Base-by-base conservation (phyloP, 2,888 invertebrate genomes). In the Sylvicola cinctus region DNA sequence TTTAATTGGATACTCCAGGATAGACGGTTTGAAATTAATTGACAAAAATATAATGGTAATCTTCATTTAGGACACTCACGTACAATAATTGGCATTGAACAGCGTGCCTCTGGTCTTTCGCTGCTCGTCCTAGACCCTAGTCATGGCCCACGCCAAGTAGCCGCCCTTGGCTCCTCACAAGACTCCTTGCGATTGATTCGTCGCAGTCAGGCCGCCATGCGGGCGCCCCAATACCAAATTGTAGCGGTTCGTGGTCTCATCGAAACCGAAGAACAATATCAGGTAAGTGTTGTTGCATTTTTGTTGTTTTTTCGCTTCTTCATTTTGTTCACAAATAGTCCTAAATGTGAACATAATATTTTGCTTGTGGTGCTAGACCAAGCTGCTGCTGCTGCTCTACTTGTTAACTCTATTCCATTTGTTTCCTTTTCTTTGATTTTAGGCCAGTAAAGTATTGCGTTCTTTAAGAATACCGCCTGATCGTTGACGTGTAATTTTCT, bases 51-150 rank as follows among this genome's bases (percentile, higher is more conserved):
- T 12, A 17, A 28, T 11, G 16, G 7, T n/a, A 14, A 36, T 17
- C 17, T 14, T 36, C 17, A 28, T n/a, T 26, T 26, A 84, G 84
- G 85, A 44, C 88, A 90, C 51, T 87, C 85, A 42, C 65, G 87
- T 45, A 87, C 87, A 29, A 81, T 88, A 52, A 75, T 88, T 58
- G 88, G 88, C 2, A 74, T 84, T 32, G 88, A 88, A 54, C 74
- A 73, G 46, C 65, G 77, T 41, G 62, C 66, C 43, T 70, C 74
- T 46, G 72, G 72, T 37, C 55, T 71, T 44, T 64, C 69, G 14
- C 63, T 88, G 38, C 55, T 88, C 40, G 75, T 88, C 17, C 59
- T 88, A 41, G 88, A 88, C 57, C 88, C 88, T 2, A 83, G 83
- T 47, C 81, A 81, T 51, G 74, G 77, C 6, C 75, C 76, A 4